These are phyloP conservation scores for Champsocephalus gunnari DNA, from an alignment of 2,797 vertebrate genomes.

Conservation along the genomic window DNA sequence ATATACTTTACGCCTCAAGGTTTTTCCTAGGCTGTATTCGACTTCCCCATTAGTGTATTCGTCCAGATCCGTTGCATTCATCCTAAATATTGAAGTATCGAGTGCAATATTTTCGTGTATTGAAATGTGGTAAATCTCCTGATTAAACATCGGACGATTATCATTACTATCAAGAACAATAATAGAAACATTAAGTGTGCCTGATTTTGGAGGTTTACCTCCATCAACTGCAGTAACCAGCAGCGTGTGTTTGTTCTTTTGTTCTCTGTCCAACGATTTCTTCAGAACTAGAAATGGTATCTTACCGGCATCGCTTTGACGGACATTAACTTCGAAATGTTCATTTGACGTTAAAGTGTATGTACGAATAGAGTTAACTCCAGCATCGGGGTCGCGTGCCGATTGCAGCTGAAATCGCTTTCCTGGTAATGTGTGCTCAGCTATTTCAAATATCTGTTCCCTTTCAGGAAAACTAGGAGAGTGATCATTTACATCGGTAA, in stretches of 20 bases:
- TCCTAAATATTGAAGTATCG: constrained; percentile 25
- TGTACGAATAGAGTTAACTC: constrained; percentile 75
- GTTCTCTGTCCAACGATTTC: no score
- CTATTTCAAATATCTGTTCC: constrained; percentile 67
- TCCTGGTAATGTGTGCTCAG: constrained; percentile 59
- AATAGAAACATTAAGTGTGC: no score
- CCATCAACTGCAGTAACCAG: no score
- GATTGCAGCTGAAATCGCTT: constrained; percentile 81
- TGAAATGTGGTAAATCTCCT: no score
- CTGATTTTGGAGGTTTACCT: no score
- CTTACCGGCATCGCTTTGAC: no score
- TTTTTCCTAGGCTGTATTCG: constrained; percentile 61
- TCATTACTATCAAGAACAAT: no score
- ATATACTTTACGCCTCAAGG: constrained; percentile 34
- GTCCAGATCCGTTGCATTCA: constrained; percentile 74
- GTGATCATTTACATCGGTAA: constrained; percentile 85
- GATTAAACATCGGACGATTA: no score
- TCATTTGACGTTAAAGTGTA: constrained; percentile 73
- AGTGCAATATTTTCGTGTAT: no score
- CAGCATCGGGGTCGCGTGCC: constrained; percentile 84
- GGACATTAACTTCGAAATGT: constrained; percentile 74
- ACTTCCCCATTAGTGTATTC: constrained; percentile 68
- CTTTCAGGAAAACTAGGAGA: constrained; percentile 70
- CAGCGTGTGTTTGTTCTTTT: no score
- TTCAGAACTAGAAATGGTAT: no score